Evolutionary conservation across 2,113 vertebrate genomes (phyloP).

Genomic region (Prionailurus bengalensis): DNA sequence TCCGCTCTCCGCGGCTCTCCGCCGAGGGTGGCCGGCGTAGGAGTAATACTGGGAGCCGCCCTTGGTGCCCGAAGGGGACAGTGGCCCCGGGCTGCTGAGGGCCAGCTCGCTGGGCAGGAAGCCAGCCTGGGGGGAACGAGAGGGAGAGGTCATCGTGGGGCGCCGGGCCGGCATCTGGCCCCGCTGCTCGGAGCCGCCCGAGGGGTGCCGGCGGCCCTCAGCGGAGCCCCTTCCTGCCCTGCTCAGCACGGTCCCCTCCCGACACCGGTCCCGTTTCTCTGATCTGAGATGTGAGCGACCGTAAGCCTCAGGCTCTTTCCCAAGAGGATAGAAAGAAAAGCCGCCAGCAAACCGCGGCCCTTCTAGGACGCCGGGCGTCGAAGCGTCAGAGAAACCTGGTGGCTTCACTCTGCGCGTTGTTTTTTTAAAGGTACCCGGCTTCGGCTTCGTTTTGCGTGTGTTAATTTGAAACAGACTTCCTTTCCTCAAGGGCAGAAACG

Average conservation of each 20-base stretch:
- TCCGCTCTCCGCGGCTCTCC: constrained; percentile 94
- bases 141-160: neutral
- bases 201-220: neutral
- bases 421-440: neutral
- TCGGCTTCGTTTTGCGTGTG: rapidly evolving
- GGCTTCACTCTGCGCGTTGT: rapidly evolving
- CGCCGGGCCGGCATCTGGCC: rapidly evolving
- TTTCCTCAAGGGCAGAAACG: neutral
- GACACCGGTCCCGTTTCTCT: rapidly evolving
- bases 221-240: rapidly evolving
- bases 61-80: constrained; percentile 96
- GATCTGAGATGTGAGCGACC: rapidly evolving
- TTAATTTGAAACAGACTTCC: neutral
- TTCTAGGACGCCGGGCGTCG: rapidly evolving
- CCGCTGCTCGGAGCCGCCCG: rapidly evolving
- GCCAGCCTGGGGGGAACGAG: constrained; percentile 87
- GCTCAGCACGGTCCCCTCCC: too few species aligned
- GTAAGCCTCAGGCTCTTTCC: too few species aligned
- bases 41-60: constrained; percentile 95
- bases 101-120: constrained; percentile 95
- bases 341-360: neutral
- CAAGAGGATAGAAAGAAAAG: neutral
- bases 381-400: rapidly evolving
- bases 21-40: constrained; percentile 94
- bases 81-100: constrained; percentile 93